Base-by-base conservation (phyloP, 2,797 vertebrate genomes). In the Thripadectes ignobilis region DNA sequence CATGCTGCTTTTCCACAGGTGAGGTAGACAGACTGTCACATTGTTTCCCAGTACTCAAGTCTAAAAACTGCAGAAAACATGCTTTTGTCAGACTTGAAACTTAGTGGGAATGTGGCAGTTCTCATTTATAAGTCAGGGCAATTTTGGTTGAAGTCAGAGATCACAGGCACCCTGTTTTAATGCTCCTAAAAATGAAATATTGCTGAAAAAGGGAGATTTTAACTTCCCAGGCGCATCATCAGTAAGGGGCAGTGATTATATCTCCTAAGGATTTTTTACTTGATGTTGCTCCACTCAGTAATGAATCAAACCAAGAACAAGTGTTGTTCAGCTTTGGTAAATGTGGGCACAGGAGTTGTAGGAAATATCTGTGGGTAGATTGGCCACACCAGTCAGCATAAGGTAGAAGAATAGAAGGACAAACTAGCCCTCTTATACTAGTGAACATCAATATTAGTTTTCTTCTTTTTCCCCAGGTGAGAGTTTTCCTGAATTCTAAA, bases 281-380 rank as follows among this genome's bases (percentile, higher is more conserved):
- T 0, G 2, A 16, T 36, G n/a, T 21, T 0, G 0, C 11, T 75
- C 17, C 38, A 26, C 26, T 75, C 38, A 55, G 14, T 51, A 59
- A 54, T 12, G 29, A 66, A 62, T 23, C 23, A 72, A 76, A 71
- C 12, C 13, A 49, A 14, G 46, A 49, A 19, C 6, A 45, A 38
- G n/a, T 39, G 19, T 20, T 66, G n/a, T 30, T 39, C 59, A 34
- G 16, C 34, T 62, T 57, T 34, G 43, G 17, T 63, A 34, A 57
- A 46, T 12, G 11, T 8, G 34, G 52, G 46, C 20, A 45, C 3
- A 34, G 22, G n/a, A 76, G 30, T 77, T 61, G 26, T 0, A 55
- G 68, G 24, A 57, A 38, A 11, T 55, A 26, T 51, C 16, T 2
- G 0, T 41, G 51, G 19, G 6, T n/a, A 48, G 27, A 85, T 73